A percentile compares a stretch with the other conserved stretches of the same genome.
Evolutionary conservation across 2,797 vertebrate species (phyloP).

Genomic region (Pseudomugil tenellus): DNA sequence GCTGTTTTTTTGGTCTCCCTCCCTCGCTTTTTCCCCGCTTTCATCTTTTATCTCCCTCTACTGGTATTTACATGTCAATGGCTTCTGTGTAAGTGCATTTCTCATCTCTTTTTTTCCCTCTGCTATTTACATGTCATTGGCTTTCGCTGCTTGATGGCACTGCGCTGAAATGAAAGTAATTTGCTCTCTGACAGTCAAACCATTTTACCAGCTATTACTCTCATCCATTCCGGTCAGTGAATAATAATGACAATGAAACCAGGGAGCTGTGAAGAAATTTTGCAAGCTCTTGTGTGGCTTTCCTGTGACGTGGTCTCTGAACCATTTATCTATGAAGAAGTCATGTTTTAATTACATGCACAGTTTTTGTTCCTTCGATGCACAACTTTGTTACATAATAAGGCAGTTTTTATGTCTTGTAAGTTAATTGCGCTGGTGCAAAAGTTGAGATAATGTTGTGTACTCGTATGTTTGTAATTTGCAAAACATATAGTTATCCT

Average conservation of each 20-base stretch:
- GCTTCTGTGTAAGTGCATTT: constrained; percentile 69
- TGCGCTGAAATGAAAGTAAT: constrained; percentile 75
- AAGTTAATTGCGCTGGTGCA: constrained; percentile 7
- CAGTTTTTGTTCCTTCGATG: constrained; percentile 1
- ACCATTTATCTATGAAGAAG: constrained; percentile 39
- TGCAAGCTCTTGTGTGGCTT: constrained; percentile 42
- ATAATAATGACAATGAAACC: constrained; percentile 73
- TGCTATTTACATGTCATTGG: constrained; percentile 77
- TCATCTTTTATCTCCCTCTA: constrained; percentile 54
- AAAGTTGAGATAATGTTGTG: constrained; percentile 11
- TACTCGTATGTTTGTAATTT: constrained; percentile 9
- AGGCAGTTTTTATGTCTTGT: constrained; percentile 2
- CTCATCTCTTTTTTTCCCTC: constrained; percentile 43
- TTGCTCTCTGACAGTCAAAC: constrained; percentile 72
- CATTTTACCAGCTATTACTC: constrained; percentile 79
- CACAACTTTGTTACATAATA: constrained; percentile 10
- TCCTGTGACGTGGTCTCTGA: constrained; percentile 23
- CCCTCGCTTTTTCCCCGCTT: background rate
- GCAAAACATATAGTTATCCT: background rate
- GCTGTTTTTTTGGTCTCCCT: constrained; percentile 30
- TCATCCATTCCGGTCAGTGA: constrained; percentile 77
- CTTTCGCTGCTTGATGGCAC: constrained; percentile 66
- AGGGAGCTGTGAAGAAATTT: constrained; percentile 72
- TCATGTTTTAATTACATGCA: constrained; percentile 27
- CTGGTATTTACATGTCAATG: constrained; percentile 78